A percentile compares a stretch with the other conserved stretches of the same genome.
phyloP scores from a whole-genome alignment of 2,888 invertebrate genomes.

The Limnephilus marmoratus region DNA sequence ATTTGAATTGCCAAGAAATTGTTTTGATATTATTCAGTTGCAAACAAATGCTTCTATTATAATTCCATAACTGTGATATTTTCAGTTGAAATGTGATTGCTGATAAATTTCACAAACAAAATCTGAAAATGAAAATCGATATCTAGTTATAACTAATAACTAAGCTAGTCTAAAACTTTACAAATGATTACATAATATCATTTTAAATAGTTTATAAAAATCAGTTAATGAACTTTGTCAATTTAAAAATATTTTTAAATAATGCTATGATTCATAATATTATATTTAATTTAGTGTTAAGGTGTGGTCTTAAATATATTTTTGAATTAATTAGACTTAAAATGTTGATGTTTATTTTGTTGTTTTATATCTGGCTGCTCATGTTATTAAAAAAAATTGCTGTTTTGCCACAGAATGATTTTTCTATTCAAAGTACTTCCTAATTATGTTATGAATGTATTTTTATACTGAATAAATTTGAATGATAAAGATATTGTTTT shows the following conservation, averaged over 20 bases:
- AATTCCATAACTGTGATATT: not conserved
- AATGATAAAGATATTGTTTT: not conserved
- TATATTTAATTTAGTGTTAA: not conserved
- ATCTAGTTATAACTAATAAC: not conserved
- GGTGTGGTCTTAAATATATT: not conserved
- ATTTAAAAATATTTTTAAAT: not conserved
- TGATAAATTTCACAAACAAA: not conserved
- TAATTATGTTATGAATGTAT: slow-evolving; percentile 22
- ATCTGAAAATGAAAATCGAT: not conserved
- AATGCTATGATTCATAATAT: not conserved
- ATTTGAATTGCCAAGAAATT: not conserved
- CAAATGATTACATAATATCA: not conserved
- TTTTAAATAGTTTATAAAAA: not conserved
- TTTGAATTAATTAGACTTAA: not conserved
- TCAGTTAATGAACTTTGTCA: not conserved
- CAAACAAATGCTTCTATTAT: not conserved
- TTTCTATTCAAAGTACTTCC: not conserved
- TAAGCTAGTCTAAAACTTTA: not conserved
- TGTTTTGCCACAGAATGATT: not conserved
- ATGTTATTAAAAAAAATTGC: not conserved
- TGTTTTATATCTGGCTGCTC: not conserved
- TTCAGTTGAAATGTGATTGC: not conserved
- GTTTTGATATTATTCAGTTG: not conserved
- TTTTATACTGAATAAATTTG: slow-evolving; percentile 45
- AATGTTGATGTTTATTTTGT: not conserved